Evolutionary conservation across 92 coral and sea anemone species (phyloP).

Genomic region (Zoanthus sansibaricus): DNA sequence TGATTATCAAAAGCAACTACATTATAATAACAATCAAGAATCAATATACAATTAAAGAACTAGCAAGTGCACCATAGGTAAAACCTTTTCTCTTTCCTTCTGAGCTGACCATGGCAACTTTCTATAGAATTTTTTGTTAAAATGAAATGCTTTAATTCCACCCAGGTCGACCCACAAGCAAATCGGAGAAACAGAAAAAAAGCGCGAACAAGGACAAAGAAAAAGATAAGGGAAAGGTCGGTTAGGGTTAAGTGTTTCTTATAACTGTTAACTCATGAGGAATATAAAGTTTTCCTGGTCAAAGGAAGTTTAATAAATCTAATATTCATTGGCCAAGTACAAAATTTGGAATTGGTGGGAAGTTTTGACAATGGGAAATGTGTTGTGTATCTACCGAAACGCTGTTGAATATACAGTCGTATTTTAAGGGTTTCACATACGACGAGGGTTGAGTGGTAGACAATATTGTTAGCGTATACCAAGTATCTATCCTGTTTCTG

Average conservation of each 20-base stretch:
- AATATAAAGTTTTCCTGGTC: neutral
- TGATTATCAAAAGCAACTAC: too few relatives aligned
- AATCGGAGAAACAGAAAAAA: constrained; percentile 64
- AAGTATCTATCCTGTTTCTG: neutral
- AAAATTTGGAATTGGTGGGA: too few relatives aligned
- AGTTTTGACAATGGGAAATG: too few relatives aligned
- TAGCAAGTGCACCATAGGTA: too few relatives aligned
- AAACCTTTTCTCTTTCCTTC: neutral
- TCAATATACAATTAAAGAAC: too few relatives aligned
- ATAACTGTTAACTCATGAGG: neutral
- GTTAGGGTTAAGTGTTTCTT: neutral
- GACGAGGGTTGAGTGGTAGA: too few relatives aligned
- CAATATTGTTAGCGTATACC: too few relatives aligned
- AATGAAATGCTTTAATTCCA: neutral
- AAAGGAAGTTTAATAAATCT: neutral
- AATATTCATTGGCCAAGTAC: neutral
- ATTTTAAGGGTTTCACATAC: too few relatives aligned
- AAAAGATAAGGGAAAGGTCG: constrained; percentile 56
- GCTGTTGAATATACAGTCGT: neutral
- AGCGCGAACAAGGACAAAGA: constrained; percentile 60
- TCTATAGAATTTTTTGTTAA: neutral
- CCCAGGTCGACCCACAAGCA: constrained; percentile 78
- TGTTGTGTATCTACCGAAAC: neutral
- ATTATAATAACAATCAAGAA: too few relatives aligned
- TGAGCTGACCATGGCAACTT: neutral